Percentiles rank a stretch among this genome's conserved stretches.
These are phyloP conservation scores for Melanotaenia trifasciata DNA, from an alignment of 2,797 vertebrate species.

Conservation along the genomic window DNA sequence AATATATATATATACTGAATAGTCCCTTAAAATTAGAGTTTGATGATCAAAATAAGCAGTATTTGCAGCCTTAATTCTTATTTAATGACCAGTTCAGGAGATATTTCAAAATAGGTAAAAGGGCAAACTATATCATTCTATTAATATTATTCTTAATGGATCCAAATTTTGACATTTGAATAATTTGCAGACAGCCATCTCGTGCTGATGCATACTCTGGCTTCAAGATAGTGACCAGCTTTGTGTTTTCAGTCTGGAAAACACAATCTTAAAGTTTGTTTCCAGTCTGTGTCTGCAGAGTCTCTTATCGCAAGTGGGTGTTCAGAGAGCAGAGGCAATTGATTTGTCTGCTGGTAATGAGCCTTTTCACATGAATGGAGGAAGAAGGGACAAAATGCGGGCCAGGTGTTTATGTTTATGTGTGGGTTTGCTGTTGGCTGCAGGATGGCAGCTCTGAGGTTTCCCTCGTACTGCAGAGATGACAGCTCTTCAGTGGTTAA, in stretches of 20 bases:
- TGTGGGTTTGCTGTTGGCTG: slow-evolving; percentile 60
- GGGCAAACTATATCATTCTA: neutral
- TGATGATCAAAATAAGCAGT: neutral
- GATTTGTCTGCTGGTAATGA: slow-evolving; percentile 84
- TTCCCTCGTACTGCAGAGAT: slow-evolving; percentile 39
- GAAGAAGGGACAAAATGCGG: slow-evolving; percentile 59
- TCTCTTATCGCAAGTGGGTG: slow-evolving; percentile 82
- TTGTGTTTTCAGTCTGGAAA: slow-evolving; percentile 29
- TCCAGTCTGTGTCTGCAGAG: slow-evolving; percentile 74
- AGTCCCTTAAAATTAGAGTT: neutral
- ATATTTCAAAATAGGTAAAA: slow-evolving; percentile 11
- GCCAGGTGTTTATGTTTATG: slow-evolving; percentile 70
- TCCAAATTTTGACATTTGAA: slow-evolving; percentile 26
- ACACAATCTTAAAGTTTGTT: neutral
- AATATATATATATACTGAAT: too few species aligned
- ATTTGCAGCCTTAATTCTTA: neutral
- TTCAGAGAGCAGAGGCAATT: slow-evolving; percentile 82
- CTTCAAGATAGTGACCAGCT: slow-evolving; percentile 60
- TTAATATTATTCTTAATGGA: slow-evolving; percentile 22
- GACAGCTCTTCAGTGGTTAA: slow-evolving; percentile 32
- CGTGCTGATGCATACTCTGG: slow-evolving; percentile 49
- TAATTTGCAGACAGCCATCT: slow-evolving; percentile 24
- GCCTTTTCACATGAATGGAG: slow-evolving; percentile 76
- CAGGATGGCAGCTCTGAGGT: slow-evolving; percentile 50
- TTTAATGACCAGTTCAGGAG: neutral